phyloP scores from a whole-genome alignment of 2,113 vertebrate genomes.

The Cromileptes altivelis region DNA sequence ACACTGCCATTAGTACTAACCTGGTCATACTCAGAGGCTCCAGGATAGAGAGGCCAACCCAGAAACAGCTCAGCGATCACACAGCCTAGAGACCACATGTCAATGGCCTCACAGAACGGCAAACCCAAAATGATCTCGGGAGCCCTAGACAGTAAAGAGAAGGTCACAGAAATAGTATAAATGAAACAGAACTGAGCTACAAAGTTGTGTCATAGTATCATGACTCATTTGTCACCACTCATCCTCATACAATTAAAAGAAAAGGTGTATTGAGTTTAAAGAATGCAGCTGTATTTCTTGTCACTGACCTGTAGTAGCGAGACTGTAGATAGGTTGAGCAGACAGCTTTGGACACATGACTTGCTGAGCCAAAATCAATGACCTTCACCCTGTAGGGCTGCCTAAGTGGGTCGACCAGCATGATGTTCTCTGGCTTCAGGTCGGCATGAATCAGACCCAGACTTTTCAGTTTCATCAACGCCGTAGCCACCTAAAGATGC shows the following conservation, averaged over 20 bases:
- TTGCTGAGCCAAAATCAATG: slow-evolving; percentile 98
- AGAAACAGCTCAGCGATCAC: slow-evolving; percentile 98
- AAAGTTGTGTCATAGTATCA: background rate
- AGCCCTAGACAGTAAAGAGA: slow-evolving; percentile 84
- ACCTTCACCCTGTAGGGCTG: slow-evolving; percentile 98
- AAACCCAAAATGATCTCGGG: slow-evolving; percentile 98
- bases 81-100: slow-evolving; percentile 99
- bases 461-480: slow-evolving; percentile 97
- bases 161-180: background rate
- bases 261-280: background rate
- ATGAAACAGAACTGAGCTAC: background rate
- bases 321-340: slow-evolving; percentile 98
- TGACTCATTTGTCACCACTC: background rate
- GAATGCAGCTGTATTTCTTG: background rate
- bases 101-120: slow-evolving; percentile 97
- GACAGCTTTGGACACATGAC: slow-evolving; percentile 96
- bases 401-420: slow-evolving; percentile 95
- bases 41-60: slow-evolving; percentile 98
- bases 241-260: background rate
- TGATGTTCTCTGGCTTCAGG: slow-evolving; percentile 98
- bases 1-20: slow-evolving; percentile 79
- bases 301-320: slow-evolving; percentile 93
- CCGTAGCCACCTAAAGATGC: slow-evolving; percentile 89
- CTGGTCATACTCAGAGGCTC: slow-evolving; percentile 99
- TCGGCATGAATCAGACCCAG: slow-evolving; percentile 96